Evolutionary conservation across 2,113 vertebrate genomes (phyloP).

Genomic region (Dicrurus megarhynchus): DNA sequence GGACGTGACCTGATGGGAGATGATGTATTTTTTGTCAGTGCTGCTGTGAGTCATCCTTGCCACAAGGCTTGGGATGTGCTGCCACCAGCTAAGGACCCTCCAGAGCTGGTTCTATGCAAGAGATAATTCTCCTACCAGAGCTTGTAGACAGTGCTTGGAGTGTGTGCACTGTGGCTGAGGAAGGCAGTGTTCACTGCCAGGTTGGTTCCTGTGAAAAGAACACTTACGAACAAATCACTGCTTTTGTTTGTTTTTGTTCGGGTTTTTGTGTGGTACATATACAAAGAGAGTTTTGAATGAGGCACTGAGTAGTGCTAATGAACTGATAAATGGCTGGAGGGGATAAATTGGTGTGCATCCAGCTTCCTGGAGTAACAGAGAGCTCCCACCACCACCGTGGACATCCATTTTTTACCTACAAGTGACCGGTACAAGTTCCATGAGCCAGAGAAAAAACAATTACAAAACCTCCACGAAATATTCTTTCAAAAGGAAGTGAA

Average conservation of each 20-base stretch:
- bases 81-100: neutral
- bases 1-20: neutral
- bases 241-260: neutral
- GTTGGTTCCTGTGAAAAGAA: neutral
- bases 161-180: neutral
- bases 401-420: neutral
- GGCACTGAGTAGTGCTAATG: neutral
- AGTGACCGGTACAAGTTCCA: neutral
- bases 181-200: neutral
- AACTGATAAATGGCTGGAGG: neutral
- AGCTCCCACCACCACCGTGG: neutral
- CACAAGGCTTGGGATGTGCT: neutral
- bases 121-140: neutral
- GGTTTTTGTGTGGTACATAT: neutral
- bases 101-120: neutral
- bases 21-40: neutral
- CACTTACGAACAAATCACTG: neutral
- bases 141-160: neutral
- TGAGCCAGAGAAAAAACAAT: neutral
- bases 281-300: neutral
- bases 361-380: neutral
- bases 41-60: neutral
- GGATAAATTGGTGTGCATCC: neutral
- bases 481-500: neutral
- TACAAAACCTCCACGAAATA: accelerated